Evolutionary conservation across 2,113 vertebrate species (phyloP).

Genomic region (Sinocyclocheilus maitianheensis): DNA sequence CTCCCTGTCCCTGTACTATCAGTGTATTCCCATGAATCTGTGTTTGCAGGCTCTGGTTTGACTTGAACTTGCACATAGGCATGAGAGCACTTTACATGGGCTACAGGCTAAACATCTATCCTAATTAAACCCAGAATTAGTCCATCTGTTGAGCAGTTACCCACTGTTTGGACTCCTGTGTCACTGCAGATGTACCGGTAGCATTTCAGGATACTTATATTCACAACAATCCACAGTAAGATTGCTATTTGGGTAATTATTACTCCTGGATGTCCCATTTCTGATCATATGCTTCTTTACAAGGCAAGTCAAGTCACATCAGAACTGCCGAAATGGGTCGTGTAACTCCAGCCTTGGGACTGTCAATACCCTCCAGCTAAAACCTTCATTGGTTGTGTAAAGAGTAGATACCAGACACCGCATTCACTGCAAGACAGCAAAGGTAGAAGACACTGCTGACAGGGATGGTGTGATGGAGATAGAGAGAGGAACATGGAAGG

Average conservation of each 20-base stretch:
- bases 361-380: slow-evolving; percentile 27
- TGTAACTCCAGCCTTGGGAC: slow-evolving; percentile 20
- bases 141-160: slow-evolving; percentile 55
- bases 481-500: slow-evolving; percentile 15
- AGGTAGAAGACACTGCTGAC: background rate
- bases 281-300: background rate
- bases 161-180: slow-evolving; percentile 32
- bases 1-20: background rate
- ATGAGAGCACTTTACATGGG: slow-evolving; percentile 38
- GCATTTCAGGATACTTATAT: slow-evolving; percentile 24
- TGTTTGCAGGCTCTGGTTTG: slow-evolving; percentile 34
- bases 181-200: slow-evolving; percentile 37
- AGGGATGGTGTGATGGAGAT: slow-evolving; percentile 38
- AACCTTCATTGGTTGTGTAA: slow-evolving; percentile 12
- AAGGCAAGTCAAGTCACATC: slow-evolving; percentile 41
- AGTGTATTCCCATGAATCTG: slow-evolving; percentile 12
- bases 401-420: slow-evolving; percentile 29
- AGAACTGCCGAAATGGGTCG: slow-evolving; percentile 11
- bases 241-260: slow-evolving; percentile 10
- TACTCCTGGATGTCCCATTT: background rate
- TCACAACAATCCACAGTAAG: slow-evolving; percentile 16
- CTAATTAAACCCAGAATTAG: slow-evolving; percentile 53
- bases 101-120: slow-evolving; percentile 39
- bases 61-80: slow-evolving; percentile 28
- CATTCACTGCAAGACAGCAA: slow-evolving; percentile 19